Evolutionary conservation across 1,140 invertebrate species (phyloP), one percentile per base, ranked within the genome.

Genomic region (Antheraea pernyi): DNA sequence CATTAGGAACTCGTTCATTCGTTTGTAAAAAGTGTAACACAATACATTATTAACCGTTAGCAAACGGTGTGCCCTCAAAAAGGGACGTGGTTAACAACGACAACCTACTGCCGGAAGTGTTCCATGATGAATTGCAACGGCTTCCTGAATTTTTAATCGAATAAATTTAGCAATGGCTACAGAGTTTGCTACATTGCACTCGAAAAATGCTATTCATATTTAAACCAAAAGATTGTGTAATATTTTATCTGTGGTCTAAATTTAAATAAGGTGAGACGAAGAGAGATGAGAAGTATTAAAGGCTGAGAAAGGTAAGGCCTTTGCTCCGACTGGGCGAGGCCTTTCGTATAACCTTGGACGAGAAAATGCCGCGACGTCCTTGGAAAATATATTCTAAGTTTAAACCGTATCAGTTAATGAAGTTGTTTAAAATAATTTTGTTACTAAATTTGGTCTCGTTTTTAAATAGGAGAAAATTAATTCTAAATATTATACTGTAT

Each of bases 31-130:
- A 73, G 67, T 76, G 74, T 73, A 79, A 79, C 71, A 73, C 71
- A 76, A 74, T 70, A 77, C 70, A 71, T 69, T 37, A 30, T 61
- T 65, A 72, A 87, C 88, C 83, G 85, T 91, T 88, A 88, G 75
- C 67, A 72, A 84, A 82, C 80, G 82, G 83, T 80, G 67, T 75
- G 78, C 73, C 79, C 79, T 83, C 78, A 70, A 87, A 83, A 87
- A 84, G 83, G 79, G 83, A 79, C 81, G 71, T 42, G 59, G 6
- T 63, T n/a, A 36, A 30, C 30, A 37, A 10, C 64, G 39, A 64
- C 13, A 46, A 48, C 39, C 70, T 48, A 48, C 46, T 70, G 72
- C 80, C 85, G 88, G 86, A 88, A 83, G 80, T 86, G 77, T 77
- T 81, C 72, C 76, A 82, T 67, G 71, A 74, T 83, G 79, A 80